Conservation (phyloP, 2,113 vertebrate genomes). For the Nyctibius bracteatus region DNA sequence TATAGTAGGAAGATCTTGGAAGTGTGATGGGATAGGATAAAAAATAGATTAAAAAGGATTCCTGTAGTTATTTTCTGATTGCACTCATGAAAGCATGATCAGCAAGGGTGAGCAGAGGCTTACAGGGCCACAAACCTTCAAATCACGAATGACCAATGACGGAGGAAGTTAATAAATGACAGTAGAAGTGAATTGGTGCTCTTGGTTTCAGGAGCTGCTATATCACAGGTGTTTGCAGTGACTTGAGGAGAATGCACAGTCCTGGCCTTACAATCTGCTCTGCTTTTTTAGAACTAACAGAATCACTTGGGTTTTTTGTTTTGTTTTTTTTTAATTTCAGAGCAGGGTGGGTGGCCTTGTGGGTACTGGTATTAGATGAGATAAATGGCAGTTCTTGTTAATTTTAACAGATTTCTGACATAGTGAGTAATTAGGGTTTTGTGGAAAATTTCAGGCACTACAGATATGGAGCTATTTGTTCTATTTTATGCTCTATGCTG, state of each 20-base stretch:
- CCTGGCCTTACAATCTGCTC: neutral
- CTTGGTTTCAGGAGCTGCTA: neutral
- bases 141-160: neutral
- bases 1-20: neutral
- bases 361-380: neutral
- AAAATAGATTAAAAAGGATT: neutral
- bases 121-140: neutral
- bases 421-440: neutral
- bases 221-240: neutral
- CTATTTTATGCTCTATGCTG: neutral
- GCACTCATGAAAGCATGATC: neutral
- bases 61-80: neutral
- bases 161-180: neutral
- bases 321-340: neutral
- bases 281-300: neutral
- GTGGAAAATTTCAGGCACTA: neutral
- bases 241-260: accelerated
- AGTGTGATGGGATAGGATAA: neutral
- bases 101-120: neutral
- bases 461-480: neutral
- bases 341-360: neutral
- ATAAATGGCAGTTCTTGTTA: accelerated
- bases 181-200: neutral
- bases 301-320: neutral
- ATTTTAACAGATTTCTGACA: neutral